Percentiles rank a stretch among this genome's conserved stretches.
Conservation (phyloP, 2,888 invertebrate species). For the Muscina levida region DNA sequence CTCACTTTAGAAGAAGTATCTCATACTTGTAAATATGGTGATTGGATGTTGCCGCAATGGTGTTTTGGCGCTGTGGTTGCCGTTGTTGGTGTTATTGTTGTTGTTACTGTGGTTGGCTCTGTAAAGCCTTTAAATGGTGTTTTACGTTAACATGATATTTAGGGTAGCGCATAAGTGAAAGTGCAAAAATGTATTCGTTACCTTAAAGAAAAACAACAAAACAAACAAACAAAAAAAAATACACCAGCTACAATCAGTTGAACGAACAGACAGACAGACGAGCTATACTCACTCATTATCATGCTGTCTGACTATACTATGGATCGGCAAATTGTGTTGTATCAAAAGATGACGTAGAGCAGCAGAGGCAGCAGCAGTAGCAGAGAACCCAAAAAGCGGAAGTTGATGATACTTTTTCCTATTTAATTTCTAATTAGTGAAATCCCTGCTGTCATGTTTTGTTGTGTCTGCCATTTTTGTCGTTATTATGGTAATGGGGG, state of each 20-base stretch:
- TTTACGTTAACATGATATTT: constrained; percentile 65
- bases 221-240: too few species aligned
- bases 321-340: too few species aligned
- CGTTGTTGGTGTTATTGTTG: constrained; percentile 29
- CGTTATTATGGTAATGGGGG: not conserved
- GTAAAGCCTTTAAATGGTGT: constrained; percentile 51
- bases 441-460: not conserved
- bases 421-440: constrained; percentile 7
- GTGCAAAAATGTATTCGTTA: constrained; percentile 68
- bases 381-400: not conserved
- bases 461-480: not conserved
- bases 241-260: not conserved
- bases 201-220: constrained; percentile 31
- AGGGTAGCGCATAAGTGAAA: constrained; percentile 72
- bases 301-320: too few species aligned
- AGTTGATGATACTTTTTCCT: constrained; percentile 16
- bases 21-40: not conserved
- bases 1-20: not conserved
- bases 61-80: constrained; percentile 15
- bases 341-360: constrained; percentile 9
- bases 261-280: too few species aligned
- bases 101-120: constrained; percentile 21
- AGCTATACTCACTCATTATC: too few species aligned
- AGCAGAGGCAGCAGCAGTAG: constrained; percentile 1
- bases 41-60: constrained; percentile 5